phyloP scores from a whole-genome alignment of 2,113 vertebrate genomes.

The Taxidea taxus region DNA sequence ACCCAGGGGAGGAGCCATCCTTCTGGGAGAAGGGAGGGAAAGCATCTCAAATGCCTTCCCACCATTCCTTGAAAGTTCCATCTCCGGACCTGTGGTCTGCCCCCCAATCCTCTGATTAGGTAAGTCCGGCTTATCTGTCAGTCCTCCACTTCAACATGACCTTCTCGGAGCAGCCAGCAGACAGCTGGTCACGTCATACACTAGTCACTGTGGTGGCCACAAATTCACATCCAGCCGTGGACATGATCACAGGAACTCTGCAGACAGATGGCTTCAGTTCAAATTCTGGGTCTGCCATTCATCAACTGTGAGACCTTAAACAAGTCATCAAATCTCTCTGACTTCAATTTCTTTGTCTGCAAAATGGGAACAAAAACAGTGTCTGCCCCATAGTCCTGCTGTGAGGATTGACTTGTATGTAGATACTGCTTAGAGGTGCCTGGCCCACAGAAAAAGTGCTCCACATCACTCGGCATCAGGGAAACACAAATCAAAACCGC shows the following conservation, averaged over 20 bases:
- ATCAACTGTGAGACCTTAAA: neutral
- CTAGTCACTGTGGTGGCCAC: neutral
- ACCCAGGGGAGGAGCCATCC: neutral
- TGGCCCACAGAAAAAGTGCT: neutral
- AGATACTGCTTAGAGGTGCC: neutral
- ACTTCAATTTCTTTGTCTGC: neutral
- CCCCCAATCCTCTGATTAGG: neutral
- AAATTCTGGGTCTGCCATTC: neutral
- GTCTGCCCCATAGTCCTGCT: neutral
- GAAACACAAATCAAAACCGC: no score
- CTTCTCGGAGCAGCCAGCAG: neutral
- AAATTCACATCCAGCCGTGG: neutral
- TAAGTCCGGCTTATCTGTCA: neutral
- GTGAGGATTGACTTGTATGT: neutral
- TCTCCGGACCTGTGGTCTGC: neutral
- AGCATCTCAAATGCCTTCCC: neutral
- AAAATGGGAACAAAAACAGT: neutral
- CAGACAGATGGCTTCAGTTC: neutral
- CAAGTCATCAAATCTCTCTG: neutral
- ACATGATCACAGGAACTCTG: no score
- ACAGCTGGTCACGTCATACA: neutral
- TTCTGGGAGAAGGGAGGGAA: neutral
- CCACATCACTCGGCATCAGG: no score
- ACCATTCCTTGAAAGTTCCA: neutral
- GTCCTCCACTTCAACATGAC: neutral